Evolutionary conservation across 2,797 vertebrate genomes (phyloP).

Genomic region (Anguilla obscura): DNA sequence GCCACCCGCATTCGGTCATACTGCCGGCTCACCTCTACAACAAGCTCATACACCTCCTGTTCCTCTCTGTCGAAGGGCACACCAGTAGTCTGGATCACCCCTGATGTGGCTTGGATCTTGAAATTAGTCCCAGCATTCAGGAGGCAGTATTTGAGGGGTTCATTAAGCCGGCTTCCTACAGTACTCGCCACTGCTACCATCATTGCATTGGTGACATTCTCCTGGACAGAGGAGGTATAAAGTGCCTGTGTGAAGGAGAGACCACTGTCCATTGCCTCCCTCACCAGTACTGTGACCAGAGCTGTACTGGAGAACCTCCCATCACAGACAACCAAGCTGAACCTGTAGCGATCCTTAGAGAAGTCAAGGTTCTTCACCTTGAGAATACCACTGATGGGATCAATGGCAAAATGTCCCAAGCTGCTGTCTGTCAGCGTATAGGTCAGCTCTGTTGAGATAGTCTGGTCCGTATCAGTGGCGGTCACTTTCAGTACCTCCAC

Average conservation of each 20-base stretch:
- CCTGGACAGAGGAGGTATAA: slow-evolving; percentile 80
- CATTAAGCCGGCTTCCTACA: slow-evolving; percentile 86
- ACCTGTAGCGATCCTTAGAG: slow-evolving; percentile 86
- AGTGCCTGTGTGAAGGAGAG: slow-evolving; percentile 82
- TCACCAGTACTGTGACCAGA: slow-evolving; percentile 83
- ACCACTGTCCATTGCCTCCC: slow-evolving; percentile 83
- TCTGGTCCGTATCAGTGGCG: slow-evolving; percentile 85
- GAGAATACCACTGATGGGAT: slow-evolving; percentile 77
- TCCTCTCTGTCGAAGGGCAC: slow-evolving; percentile 90
- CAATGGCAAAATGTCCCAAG: slow-evolving; percentile 81
- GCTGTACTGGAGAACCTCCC: slow-evolving; percentile 83
- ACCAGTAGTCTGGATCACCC: slow-evolving; percentile 88
- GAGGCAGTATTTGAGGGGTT: slow-evolving; percentile 87
- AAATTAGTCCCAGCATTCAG: slow-evolving; percentile 88
- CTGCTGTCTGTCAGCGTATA: slow-evolving; percentile 88
- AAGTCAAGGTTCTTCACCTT: slow-evolving; percentile 84
- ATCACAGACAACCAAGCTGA: slow-evolving; percentile 85
- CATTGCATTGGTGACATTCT: slow-evolving; percentile 81
- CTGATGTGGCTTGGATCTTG: slow-evolving; percentile 85
- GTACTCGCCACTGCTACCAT: slow-evolving; percentile 82
- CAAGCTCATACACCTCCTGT: slow-evolving; percentile 82
- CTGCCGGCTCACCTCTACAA: slow-evolving; percentile 87
- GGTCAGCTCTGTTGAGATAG: slow-evolving; percentile 68
- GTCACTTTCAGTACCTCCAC: slow-evolving; percentile 83
- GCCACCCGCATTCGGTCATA: slow-evolving; percentile 79